phyloP scores from a whole-genome alignment of 2,797 vertebrate genomes.

The Acanthis flammea region DNA sequence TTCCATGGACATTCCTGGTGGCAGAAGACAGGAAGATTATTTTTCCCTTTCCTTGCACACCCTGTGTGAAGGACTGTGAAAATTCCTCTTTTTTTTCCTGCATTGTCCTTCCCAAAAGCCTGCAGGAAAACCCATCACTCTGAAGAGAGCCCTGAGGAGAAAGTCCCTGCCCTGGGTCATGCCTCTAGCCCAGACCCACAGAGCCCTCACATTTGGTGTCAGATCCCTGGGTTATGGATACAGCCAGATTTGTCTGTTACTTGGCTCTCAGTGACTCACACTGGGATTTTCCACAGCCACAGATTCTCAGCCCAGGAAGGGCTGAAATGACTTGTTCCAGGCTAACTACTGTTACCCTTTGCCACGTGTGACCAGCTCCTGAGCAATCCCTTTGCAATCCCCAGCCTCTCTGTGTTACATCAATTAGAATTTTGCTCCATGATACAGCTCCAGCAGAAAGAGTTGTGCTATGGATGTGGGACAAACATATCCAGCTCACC shows the following conservation, averaged over 20 bases:
- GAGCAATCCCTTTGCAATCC: not conserved
- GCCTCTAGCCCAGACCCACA: not conserved
- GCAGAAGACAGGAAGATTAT: not conserved
- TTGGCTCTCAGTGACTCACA: not conserved
- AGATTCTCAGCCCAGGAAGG: not conserved
- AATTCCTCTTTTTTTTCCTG: not conserved
- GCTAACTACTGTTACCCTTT: not conserved
- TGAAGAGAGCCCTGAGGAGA: not conserved
- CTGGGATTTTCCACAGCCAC: not conserved
- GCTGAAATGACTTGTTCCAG: not conserved
- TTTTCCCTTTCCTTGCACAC: not conserved
- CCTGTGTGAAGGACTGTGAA: not conserved
- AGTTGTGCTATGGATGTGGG: not conserved
- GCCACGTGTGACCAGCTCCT: not conserved
- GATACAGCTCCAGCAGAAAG: not conserved
- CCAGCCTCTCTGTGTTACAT: not conserved
- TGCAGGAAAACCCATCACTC: conserved; percentile 8
- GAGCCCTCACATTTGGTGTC: not conserved
- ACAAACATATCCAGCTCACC: not conserved
- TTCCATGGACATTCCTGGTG: not conserved
- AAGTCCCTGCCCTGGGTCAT: not conserved
- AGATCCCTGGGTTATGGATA: not conserved
- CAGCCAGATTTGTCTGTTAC: not conserved
- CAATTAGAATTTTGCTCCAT: not conserved
- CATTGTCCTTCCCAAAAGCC: not conserved